These are phyloP conservation scores for Zaprionus africanus DNA, from an alignment of 1,140 invertebrate species.

Conservation along the genomic window DNA sequence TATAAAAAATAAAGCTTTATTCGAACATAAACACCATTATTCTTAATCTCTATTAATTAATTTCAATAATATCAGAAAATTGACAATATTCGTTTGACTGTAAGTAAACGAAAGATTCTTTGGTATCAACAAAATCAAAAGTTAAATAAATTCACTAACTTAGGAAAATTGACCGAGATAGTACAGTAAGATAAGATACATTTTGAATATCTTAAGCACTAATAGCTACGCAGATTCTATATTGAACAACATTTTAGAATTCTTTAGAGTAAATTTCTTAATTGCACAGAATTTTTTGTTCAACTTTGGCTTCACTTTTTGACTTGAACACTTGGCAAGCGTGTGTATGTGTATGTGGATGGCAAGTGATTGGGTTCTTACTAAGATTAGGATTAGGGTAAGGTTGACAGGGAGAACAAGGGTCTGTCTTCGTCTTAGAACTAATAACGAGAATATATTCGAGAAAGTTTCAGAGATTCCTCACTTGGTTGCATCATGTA, in stretches of 20 bases:
- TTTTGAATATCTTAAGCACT: conserved; percentile 51
- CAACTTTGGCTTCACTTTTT: conserved; percentile 73
- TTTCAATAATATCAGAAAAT: conserved; percentile 57
- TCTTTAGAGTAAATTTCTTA: conserved; percentile 65
- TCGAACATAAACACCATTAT: conserved; percentile 58
- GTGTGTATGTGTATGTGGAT: conserved; percentile 40
- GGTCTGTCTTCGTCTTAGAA: conserved; percentile 34
- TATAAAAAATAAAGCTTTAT: conserved; percentile 65
- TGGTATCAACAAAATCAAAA: conserved; percentile 66
- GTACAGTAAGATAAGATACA: conserved; percentile 13
- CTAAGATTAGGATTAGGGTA: conserved; percentile 44
- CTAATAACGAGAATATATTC: conserved; percentile 68
- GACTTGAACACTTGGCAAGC: conserved; percentile 56
- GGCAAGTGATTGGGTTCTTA: conserved; percentile 62
- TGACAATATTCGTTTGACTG: conserved; percentile 35
- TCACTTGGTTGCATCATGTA: conserved; percentile 15
- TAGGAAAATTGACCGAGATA: conserved; percentile 59
- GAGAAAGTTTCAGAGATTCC: conserved; percentile 69
- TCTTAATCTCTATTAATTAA: conserved; percentile 42
- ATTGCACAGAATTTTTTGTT: conserved; percentile 69
- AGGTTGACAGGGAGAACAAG: conserved; percentile 35
- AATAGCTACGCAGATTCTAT: conserved; percentile 54
- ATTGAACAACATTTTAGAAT: conserved; percentile 76
- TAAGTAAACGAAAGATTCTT: conserved; percentile 55
- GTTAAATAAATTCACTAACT: conserved; percentile 51